A percentile compares a stretch with the other conserved stretches of the same genome.
Evolutionary conservation across 2,113 vertebrate species (phyloP).

Genomic region (Terrapene triunguis): DNA sequence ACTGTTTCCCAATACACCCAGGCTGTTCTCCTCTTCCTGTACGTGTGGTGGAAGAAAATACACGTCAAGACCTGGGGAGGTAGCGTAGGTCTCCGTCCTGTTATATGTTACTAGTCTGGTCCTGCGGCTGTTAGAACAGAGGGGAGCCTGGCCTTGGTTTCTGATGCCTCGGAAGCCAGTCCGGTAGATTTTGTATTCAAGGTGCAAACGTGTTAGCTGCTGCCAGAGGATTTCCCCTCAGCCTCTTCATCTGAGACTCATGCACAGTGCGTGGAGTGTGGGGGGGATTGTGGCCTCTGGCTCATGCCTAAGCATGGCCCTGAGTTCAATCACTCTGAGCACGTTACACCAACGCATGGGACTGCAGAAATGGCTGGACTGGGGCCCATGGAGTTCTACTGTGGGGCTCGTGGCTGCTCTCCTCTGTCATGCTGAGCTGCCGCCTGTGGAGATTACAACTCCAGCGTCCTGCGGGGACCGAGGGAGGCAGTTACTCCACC

Average conservation of each 20-base stretch:
- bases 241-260: not conserved
- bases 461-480: not conserved
- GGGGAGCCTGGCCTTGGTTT: not conserved
- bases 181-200: not conserved
- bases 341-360: not conserved
- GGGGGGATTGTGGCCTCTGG: not conserved
- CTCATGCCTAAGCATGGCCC: not conserved
- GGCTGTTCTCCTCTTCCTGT: constrained; percentile 84
- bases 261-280: accelerated
- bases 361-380: not conserved
- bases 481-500: not conserved
- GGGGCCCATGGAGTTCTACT: not conserved
- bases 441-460: not conserved
- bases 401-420: not conserved
- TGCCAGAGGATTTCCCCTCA: not conserved
- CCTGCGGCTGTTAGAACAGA: not conserved
- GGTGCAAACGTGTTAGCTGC: not conserved
- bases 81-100: constrained; percentile 39
- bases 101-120: not conserved
- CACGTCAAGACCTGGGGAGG: constrained; percentile 90
- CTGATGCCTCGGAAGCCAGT: not conserved
- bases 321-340: not conserved
- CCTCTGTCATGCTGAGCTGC: not conserved
- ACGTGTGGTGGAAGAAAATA: constrained; percentile 88
- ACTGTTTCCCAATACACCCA: constrained; percentile 85